Evolutionary conservation across 2,113 vertebrate genomes (phyloP), one percentile per base, ranked within the genome.

Genomic region (Notechis scutatus): DNA sequence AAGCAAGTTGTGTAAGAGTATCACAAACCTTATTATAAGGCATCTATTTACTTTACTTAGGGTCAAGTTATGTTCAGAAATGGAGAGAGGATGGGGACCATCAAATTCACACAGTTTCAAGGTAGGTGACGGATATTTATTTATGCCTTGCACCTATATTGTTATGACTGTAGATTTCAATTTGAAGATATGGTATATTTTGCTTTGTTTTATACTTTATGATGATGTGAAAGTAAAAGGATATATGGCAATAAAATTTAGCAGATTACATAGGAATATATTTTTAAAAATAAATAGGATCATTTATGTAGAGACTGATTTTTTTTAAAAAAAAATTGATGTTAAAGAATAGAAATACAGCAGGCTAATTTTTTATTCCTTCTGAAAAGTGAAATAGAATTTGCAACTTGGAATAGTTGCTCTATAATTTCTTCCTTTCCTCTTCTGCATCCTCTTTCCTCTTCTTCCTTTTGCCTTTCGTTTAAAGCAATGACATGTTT

Each of bases 41-140:
- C 95, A 85, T 96, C 96, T 97, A 3, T 97, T 97, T 97, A 64
- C 93, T 97, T 96, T 94, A 95, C 98, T 95, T 98, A 99, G 99
- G 99, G 99, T 95, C 99, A 99, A 98, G 99, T 99, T 97, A 99
- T 99, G 97, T 99, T 99, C 97, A 98, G 99, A 97, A 99, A 99
- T 29, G 99, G 99, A 95, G 99, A 99, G 96, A 98, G 99, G 95
- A 99, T 99, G 99, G 99, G 99, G 88, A 99, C 99, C 85, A 99
- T 99, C 96, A 99, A 99, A 97, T 99, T 99, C 97, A 99, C 99
- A 2, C 99, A 99, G 93, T 99, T 99, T 97, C 99, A 99, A 99
- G 99, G 99, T 99, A 98, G 92, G 97, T 90, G 93, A 92, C 64
- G 89, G 93, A 90, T 92, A 81, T 90, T 96, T 92, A 87, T 88